phyloP scores from a whole-genome alignment of 1,140 invertebrate species.

The Episyrphus balteatus region DNA sequence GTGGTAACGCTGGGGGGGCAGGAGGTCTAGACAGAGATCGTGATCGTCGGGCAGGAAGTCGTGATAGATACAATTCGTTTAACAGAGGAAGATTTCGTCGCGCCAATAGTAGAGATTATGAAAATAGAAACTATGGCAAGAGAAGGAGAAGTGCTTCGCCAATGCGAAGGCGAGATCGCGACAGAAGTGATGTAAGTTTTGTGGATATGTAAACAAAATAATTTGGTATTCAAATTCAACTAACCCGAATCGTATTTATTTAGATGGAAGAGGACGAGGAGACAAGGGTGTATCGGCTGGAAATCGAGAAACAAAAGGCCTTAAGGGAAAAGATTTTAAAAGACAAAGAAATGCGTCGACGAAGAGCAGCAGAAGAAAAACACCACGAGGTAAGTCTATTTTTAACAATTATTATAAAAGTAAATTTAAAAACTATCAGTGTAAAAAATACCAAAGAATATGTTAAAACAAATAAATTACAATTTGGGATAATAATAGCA shows the following conservation, averaged over 20 bases:
- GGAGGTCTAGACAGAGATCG: constrained; percentile 13
- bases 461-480: constrained; percentile 3
- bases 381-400: constrained; percentile 25
- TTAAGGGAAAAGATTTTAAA: constrained; percentile 46
- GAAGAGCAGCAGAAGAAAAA: constrained; percentile 42
- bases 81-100: constrained; percentile 3
- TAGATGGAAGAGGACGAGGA: constrained; percentile 48
- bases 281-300: constrained; percentile 47
- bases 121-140: constrained; percentile 13
- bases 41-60: constrained; percentile 14
- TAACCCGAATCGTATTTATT: constrained; percentile 4
- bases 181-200: constrained; percentile 14
- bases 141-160: constrained; percentile 29
- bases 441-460: not conserved
- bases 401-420: no score
- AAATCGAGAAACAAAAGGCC: constrained; percentile 54
- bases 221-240: not conserved
- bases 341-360: constrained; percentile 50
- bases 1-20: constrained; percentile 3
- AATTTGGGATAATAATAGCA: no score
- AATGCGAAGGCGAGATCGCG: constrained; percentile 3
- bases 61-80: constrained; percentile 10
- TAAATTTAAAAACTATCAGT: not conserved
- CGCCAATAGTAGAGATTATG: constrained; percentile 11
- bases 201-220: not conserved